Base-by-base conservation (phyloP, 2,113 vertebrate genomes). In the Ivindomyrus marchei region DNA sequence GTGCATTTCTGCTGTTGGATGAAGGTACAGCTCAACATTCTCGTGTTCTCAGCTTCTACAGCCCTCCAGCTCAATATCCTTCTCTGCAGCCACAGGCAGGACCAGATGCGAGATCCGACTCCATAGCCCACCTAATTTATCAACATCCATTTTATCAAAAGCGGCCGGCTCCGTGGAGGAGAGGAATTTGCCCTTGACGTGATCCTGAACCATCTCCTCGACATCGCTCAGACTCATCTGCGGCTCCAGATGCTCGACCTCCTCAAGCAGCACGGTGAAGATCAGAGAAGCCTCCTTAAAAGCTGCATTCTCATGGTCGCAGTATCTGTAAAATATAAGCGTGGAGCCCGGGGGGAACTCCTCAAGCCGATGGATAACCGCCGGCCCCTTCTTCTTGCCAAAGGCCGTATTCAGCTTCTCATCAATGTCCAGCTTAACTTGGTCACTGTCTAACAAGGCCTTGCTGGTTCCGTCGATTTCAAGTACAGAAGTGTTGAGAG, bases 311-410 rank as follows among this genome's bases (percentile, higher is more conserved):
- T 98, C 97, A 0, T 99, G 98, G 92, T 99, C 98, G 0, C 98
- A 99, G 90, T 99, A 99, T 91, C 98, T 98, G 93, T 99, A 99
- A 91, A 99, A 99, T 93, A 99, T 99, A 10, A 99, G 95, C 0
- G 98, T 97, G 92, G 98, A 97, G 19, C 95, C 96, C 0, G 98
- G 97, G 0, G 98, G 98, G 17, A 99, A 95, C 91, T 96, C 95
- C 83, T 99, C 98, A 0, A 99, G 97, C 89, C 90, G 97, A 47
- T 99, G 96, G 2, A 99, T 92, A 58, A 99, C 96, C 0, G 97
- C 98, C 1, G 97, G 97, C 0, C 95, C 96, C 90, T 77, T 90
- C 56, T 95, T 95, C 0, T 93, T 94, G 13, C 94, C 91, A 86
- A 99, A 99, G 0, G 97, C 98, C 0, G 53, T 13, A 80, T 94